Percentiles rank a stretch among this genome's conserved stretches.
phyloP scores from a whole-genome alignment of 37 sponge, comb jelly and placozoan genomes.

The Mnemiopsis leidyi region DNA sequence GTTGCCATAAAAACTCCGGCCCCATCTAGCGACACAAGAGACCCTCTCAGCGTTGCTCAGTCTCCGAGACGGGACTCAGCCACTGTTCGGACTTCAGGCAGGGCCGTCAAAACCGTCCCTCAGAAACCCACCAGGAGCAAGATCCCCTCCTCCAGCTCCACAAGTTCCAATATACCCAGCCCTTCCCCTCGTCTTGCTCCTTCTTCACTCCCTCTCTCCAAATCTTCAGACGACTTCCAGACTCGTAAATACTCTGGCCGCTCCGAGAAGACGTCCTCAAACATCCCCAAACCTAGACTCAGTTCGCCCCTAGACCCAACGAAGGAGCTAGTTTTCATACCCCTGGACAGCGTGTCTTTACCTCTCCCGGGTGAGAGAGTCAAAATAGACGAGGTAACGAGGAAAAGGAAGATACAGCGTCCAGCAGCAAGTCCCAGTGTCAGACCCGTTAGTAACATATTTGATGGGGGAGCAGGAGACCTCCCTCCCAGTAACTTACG shows the following conservation, averaged over 20 bases:
- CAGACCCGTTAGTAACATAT: slow-evolving; percentile 61
- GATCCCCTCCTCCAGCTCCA: neutral
- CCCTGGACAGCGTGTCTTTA: neutral
- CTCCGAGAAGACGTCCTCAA: slow-evolving; percentile 8
- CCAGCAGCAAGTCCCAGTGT: no score
- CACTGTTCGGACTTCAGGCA: neutral
- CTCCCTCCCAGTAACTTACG: neutral
- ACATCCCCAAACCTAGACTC: slow-evolving; percentile 26
- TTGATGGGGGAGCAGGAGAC: slow-evolving; percentile 11
- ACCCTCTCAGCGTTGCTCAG: neutral
- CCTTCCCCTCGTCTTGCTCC: neutral
- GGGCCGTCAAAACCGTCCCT: neutral
- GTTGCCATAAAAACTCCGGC: neutral
- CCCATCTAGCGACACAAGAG: neutral
- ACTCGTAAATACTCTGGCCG: neutral
- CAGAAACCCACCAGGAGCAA: neutral
- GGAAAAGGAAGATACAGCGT: slow-evolving; percentile 39
- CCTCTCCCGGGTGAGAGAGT: neutral
- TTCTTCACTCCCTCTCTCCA: neutral
- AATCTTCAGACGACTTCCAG: neutral
- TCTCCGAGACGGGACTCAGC: neutral
- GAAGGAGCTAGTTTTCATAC: slow-evolving; percentile 26
- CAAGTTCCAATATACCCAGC: neutral
- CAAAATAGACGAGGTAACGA: neutral
- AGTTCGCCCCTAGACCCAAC: neutral